Evolutionary conservation across 2,797 vertebrate genomes (phyloP), one percentile per base, ranked within the genome.

Genomic region (Melopsittacus undulatus): DNA sequence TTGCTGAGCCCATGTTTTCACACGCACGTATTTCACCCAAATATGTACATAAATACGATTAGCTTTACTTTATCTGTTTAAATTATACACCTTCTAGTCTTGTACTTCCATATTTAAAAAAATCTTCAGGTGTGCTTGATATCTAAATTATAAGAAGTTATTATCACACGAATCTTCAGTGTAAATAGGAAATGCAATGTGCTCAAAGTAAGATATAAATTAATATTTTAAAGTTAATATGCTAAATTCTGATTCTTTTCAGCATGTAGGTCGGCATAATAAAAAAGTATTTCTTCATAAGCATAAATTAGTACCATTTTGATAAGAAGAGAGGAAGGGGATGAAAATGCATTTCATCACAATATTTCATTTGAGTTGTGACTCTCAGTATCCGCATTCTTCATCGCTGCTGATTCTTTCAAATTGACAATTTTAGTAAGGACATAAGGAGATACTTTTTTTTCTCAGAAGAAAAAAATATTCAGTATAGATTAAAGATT

Each of bases 401-500:
- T 68, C 7, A 15, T 62, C 23, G 77, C 7, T 13, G 30, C 18
- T 82, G 95, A 77, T 74, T 76, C 13, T 83, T 83, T 77, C 43
- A 87, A 79, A 82, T 7, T 83, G 34, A 24, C 21, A 64, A 14
- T 77, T 95, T 43, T 68, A 79, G 40, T 84, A 63, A 87, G n/a
- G 49, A 93, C 48, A 92, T 49, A 40, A 83, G 15, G 18, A 91
- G 23, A 42, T 70, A 29, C 5, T 57, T 72, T 64, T 64, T 74
- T 30, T 80, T 13, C 49, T 91, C n/a, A 48, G 64, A 57, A 76
- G 56, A 77, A 96, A 82, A 82, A 92, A 40, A 30, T 51, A 86
- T 81, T 73, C 36, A 59, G 63, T 77, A 56, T n/a, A 94, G 91
- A 93, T 75, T 76, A 74, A 94, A 69, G 34, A 32, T 91, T 96